Conservation (phyloP, 2,888 invertebrate genomes). For the Thecophora atra region DNA sequence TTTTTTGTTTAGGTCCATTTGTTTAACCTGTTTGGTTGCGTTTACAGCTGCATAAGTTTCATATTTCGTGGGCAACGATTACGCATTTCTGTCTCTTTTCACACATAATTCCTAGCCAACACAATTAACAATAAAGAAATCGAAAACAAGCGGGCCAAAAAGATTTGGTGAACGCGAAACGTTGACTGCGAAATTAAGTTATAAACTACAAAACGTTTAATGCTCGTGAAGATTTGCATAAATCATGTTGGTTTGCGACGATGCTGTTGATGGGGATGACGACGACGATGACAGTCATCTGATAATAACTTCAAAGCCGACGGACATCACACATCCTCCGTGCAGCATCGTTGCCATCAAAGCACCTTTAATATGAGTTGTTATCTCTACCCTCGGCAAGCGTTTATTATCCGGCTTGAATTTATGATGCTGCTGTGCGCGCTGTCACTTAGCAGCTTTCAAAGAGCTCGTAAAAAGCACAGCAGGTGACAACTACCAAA, state of each 20-base stretch:
- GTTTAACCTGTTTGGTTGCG: conserved; percentile 30
- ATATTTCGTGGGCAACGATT: conserved; percentile 28
- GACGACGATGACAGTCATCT: conserved; percentile 16
- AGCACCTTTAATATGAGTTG: too few relatives aligned
- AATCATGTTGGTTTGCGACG: conserved; percentile 19
- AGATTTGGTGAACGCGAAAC: background rate
- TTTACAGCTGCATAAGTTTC: conserved; percentile 19
- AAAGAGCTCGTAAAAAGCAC: conserved; percentile 38
- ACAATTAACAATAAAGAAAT: background rate
- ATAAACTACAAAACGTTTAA: conserved; percentile 25
- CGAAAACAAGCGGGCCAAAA: conserved; percentile 1
- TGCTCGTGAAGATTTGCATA: conserved; percentile 29
- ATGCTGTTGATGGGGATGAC: background rate
- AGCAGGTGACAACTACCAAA: conserved; percentile 45
- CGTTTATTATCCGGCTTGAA: conserved; percentile 16
- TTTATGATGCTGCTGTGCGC: conserved; percentile 29
- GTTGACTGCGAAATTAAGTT: conserved; percentile 24
- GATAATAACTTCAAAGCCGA: conserved; percentile 3
- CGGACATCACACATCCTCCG: conserved; percentile 12
- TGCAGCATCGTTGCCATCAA: background rate
- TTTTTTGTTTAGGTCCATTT: conserved; percentile 7
- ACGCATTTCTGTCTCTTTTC: conserved; percentile 33
- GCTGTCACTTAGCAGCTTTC: conserved; percentile 18
- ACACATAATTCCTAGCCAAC: conserved; percentile 31
- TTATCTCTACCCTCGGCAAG: background rate